These are phyloP conservation scores for Acestrorhynchus altus DNA, from an alignment of 2,797 vertebrate genomes.

Conservation along the genomic window DNA sequence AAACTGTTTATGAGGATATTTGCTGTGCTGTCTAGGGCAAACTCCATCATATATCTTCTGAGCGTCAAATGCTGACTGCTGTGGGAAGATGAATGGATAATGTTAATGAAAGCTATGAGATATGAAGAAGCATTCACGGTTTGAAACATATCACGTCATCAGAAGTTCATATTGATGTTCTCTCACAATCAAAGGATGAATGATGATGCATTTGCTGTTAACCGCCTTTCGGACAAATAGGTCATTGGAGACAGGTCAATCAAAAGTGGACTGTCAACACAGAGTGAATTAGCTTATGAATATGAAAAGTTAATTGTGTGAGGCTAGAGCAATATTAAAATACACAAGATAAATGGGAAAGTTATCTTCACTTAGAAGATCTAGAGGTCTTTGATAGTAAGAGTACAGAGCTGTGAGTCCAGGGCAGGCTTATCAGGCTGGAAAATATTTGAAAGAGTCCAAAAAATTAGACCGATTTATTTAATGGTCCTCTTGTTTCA, in stretches of 20 bases:
- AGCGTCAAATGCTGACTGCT: slow-evolving; percentile 10
- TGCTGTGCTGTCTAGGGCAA: background rate
- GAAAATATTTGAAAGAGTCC: background rate
- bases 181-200: slow-evolving; percentile 10
- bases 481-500: slow-evolving; percentile 18
- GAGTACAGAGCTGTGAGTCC: background rate
- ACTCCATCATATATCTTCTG: slow-evolving; percentile 5
- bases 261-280: background rate
- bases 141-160: background rate
- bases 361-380: background rate
- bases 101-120: background rate
- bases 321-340: background rate
- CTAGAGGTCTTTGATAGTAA: background rate
- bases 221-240: background rate
- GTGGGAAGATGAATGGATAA: background rate
- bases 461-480: background rate
- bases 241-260: background rate
- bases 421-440: background rate
- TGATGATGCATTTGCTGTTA: background rate
- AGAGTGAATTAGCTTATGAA: background rate
- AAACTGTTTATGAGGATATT: slow-evolving; percentile 6
- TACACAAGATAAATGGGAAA: background rate
- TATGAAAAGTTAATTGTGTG: background rate
- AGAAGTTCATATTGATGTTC: background rate
- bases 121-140: background rate